Percentiles rank a stretch among this genome's conserved stretches.
Evolutionary conservation across 64 coral and sea anemone genomes (phyloP).

Genomic region (Montipora sp.): DNA sequence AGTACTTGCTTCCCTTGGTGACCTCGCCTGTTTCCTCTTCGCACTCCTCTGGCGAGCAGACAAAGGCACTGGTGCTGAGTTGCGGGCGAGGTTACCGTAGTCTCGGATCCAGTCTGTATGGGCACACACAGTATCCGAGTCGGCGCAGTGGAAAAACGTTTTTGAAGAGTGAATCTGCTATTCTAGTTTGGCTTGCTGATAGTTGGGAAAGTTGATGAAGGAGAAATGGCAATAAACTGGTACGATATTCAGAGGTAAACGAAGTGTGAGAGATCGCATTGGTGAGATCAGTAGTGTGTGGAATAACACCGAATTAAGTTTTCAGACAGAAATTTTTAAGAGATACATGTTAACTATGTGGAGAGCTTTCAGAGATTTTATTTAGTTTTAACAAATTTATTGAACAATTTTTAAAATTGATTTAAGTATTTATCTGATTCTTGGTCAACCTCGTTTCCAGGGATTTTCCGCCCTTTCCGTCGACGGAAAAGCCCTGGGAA

Average conservation of each 20-base stretch:
- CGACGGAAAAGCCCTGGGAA: no score
- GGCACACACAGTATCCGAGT: constrained; percentile 82
- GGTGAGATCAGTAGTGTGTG: background rate
- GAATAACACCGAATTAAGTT: background rate
- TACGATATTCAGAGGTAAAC: background rate
- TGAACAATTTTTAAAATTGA: no score
- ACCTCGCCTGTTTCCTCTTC: constrained; percentile 73
- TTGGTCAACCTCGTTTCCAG: no score
- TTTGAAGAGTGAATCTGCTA: constrained; percentile 76
- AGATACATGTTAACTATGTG: background rate
- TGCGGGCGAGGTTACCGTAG: constrained; percentile 91
- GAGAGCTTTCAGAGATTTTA: background rate
- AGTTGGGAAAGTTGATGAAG: constrained; percentile 68
- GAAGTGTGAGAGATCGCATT: background rate
- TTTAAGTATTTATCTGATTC: no score
- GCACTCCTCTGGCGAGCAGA: constrained; percentile 47
- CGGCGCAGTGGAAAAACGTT: constrained; percentile 81
- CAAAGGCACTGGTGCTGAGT: constrained; percentile 78
- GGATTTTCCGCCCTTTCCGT: no score
- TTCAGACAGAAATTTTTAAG: background rate
- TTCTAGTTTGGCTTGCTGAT: constrained; percentile 85
- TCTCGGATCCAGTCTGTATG: constrained; percentile 78
- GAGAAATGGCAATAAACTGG: background rate
- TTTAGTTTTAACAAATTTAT: background rate
- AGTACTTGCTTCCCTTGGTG: constrained; percentile 86